Evolutionary conservation across 1,140 invertebrate genomes (phyloP).

Genomic region (Ectropis grisescens): DNA sequence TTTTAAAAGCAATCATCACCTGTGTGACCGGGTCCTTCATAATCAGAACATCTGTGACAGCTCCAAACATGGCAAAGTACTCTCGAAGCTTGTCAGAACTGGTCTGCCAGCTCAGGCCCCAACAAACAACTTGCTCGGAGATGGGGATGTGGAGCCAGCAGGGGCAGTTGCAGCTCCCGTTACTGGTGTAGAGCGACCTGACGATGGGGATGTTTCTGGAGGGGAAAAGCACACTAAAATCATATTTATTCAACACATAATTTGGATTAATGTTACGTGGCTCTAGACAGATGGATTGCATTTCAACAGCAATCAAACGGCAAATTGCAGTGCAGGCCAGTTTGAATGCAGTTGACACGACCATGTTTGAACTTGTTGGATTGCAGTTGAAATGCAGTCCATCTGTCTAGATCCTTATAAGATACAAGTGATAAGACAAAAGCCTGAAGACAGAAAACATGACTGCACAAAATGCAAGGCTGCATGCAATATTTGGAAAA

Average conservation of each 20-base stretch:
- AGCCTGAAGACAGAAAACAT: too few species aligned
- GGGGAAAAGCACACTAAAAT: too few species aligned
- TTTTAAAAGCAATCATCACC: slow-evolving; percentile 75
- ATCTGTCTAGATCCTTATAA: too few species aligned
- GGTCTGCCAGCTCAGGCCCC: slow-evolving; percentile 94
- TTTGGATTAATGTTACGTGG: not conserved
- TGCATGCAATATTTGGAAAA: too few species aligned
- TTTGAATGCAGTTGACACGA: too few species aligned
- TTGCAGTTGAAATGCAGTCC: too few species aligned
- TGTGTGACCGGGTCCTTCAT: slow-evolving; percentile 95
- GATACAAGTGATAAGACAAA: too few species aligned
- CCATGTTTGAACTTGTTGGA: too few species aligned
- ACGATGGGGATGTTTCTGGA: slow-evolving; percentile 70
- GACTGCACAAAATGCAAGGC: too few species aligned
- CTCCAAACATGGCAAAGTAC: slow-evolving; percentile 93
- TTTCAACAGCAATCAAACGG: too few species aligned
- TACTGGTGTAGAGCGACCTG: slow-evolving; percentile 82
- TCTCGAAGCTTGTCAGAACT: slow-evolving; percentile 90
- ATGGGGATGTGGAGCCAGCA: slow-evolving; percentile 74
- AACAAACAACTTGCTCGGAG: slow-evolving; percentile 91
- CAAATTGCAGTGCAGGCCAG: too few species aligned
- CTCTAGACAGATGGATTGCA: not conserved
- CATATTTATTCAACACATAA: not conserved
- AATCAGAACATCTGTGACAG: slow-evolving; percentile 92
- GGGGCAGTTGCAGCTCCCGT: slow-evolving; percentile 40